Conservation (phyloP, 2,113 vertebrate species). For the Pedetes capensis region DNA sequence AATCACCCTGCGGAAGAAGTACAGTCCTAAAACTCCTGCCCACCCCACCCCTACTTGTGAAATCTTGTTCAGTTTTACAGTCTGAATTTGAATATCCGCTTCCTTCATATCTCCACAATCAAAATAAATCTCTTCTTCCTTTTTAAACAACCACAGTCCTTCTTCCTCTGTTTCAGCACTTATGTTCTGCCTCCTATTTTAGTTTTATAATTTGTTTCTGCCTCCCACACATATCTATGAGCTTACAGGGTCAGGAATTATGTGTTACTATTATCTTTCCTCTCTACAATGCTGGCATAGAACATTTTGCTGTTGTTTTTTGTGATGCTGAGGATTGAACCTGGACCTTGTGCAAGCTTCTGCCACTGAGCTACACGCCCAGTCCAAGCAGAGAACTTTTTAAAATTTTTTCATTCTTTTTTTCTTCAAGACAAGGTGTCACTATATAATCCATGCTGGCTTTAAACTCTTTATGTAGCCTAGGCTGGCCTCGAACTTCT, state of each 20-base stretch:
- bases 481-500: neutral
- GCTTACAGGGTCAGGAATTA: constrained; percentile 30
- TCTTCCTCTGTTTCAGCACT: neutral
- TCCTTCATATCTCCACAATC: neutral
- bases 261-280: neutral
- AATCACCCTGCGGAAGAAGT: constrained; percentile 86
- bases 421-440: too few species aligned
- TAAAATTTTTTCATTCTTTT: too few species aligned
- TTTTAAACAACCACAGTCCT: neutral
- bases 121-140: constrained; percentile 26
- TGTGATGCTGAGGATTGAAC: neutral
- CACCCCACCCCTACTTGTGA: neutral
- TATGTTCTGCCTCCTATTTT: constrained; percentile 34
- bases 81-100: neutral
- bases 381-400: neutral
- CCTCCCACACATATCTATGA: neutral
- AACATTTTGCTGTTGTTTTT: neutral
- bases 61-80: neutral
- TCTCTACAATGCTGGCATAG: neutral
- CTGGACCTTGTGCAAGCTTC: neutral
- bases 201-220: constrained; percentile 57
- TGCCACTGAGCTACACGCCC: neutral
- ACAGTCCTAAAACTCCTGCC: neutral
- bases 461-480: neutral
- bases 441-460: too few species aligned